Base-by-base conservation (phyloP, 2,888 invertebrate genomes). In the Cerastis leucographa region DNA sequence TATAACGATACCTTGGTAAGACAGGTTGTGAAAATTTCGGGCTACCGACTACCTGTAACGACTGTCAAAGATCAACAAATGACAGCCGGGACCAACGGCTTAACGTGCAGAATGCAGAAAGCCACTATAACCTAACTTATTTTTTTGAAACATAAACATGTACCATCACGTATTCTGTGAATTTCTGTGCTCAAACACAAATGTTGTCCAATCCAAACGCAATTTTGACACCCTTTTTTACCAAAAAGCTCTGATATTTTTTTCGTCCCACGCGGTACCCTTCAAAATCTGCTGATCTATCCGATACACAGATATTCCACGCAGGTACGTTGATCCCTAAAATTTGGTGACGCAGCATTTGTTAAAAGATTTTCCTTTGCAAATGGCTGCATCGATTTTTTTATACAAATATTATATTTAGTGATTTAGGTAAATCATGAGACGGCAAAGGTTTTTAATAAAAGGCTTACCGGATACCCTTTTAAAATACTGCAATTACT, bases 331-430 rank as follows among this genome's bases (percentile, higher is more conserved):
- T 35, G 67, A 62, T 67, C 84, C 83, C 25, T 25, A 25, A 42
- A 71, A 83, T 83, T 70, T 83, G 79, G 61, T 78, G 79, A 80
- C 66, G n/a, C 64, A 49, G 69, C 78, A 40, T 25, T 40, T 46
- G 22, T 76, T 29, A 19, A 14, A 54, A 54, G 46, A 81, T 54
- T 62, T 14, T 42, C n/a, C 29, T 74, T 8, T 0, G 12, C 74
- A 62, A 73, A 62, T 40, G 35, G 44, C 25, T 29, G 29, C 40
- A 70, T 66, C n/a, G 67, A 19, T 40, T 66, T 14, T n/a, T 19
- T 49, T 19, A 44, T 19, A 72, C 81, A 80, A 77, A 72, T 61
- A 59, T 54, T 77, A 49, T 40, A 29, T 56, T 66, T 22, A 14
- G 54, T n/a, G 49, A 40, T 29, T 75, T 51, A n/a, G 14, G 46